phyloP scores from a whole-genome alignment of 2,888 invertebrate genomes.

The Sussaba pulchella region DNA sequence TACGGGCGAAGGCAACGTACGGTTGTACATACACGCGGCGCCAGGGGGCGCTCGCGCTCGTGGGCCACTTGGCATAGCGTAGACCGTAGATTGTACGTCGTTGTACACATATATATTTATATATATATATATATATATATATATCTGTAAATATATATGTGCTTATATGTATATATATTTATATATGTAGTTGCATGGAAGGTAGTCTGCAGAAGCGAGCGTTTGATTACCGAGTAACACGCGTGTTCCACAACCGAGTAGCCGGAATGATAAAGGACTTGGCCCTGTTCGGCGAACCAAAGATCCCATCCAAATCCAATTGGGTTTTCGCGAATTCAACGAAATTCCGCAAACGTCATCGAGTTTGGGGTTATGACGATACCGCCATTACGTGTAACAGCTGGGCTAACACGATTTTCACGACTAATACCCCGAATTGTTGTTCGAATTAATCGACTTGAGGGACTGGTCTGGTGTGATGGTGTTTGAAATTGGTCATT shows the following conservation, averaged over 20 bases:
- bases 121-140: too few relatives aligned
- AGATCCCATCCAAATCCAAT: slow-evolving; percentile 33
- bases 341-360: slow-evolving; percentile 3
- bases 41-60: slow-evolving; percentile 26
- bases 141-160: not conserved
- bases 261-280: slow-evolving; percentile 8
- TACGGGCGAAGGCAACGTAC: slow-evolving; percentile 26
- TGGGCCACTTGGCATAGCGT: slow-evolving; percentile 41
- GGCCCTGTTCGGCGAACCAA: slow-evolving; percentile 16
- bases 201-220: slow-evolving; percentile 55
- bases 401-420: too few relatives aligned
- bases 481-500: too few relatives aligned
- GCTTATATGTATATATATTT: not conserved
- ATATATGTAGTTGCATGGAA: slow-evolving; percentile 15
- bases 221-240: slow-evolving; percentile 49
- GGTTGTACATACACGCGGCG: not conserved
- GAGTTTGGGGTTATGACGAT: not conserved
- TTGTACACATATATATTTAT: not conserved
- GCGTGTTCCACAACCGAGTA: slow-evolving; percentile 24
- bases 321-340: slow-evolving; percentile 21
- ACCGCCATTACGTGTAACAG: too few relatives aligned
- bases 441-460: too few relatives aligned
- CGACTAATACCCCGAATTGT: too few relatives aligned
- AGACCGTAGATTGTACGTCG: slow-evolving; percentile 24
- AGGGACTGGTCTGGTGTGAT: too few relatives aligned